Base-by-base conservation (phyloP, 2,888 invertebrate genomes). In the Drosophila kuntzei region DNA sequence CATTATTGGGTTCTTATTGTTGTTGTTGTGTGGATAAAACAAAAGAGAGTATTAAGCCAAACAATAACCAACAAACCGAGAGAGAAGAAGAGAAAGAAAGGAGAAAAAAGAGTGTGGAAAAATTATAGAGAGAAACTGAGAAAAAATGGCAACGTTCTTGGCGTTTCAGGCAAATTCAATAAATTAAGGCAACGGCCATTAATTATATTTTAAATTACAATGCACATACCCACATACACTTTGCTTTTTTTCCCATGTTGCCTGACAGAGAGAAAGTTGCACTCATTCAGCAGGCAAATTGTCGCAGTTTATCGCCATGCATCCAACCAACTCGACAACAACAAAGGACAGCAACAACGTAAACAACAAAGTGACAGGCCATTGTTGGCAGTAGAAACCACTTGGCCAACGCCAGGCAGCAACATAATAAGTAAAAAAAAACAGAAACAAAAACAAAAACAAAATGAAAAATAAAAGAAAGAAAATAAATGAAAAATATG, bases 191-290 rank as follows among this genome's bases (percentile, higher is more conserved):
- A 76, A 76, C 84, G 75, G 70, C 87, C 86, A 87, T 87, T 87
- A 87, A 87, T 87, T 89, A 87, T 89, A 87, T 87, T 87, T 87
- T 87, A 89, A 87, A 87, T 89, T 89, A 84, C 90, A 89, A 74
- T 72, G 62, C 72, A 82, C 79, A 78, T 71, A 47, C 39, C 55
- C 36, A 39, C 22, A 41, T 37, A 53, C 47, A 55, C 32, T 71
- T 64, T 59, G 61, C 60, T 58, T 51, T 41, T 41, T 41, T 60
- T n/a, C 55, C 55, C 22, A 43, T 14, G 43, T n/a, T 39, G 47
- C n/a, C 41, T 51, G 66, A 58, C 65, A 67, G 64, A 53, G 67
- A 75, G 76, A 87, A 84, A 80, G 77, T 79, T 82, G 70, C 76
- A 73, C 74, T 76, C 86, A 81, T 85, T 85, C 88, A 73, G 69